A percentile compares a stretch with the other conserved stretches of the same genome.
phyloP scores from a whole-genome alignment of 1,140 invertebrate genomes.

The Bombus turneri region DNA sequence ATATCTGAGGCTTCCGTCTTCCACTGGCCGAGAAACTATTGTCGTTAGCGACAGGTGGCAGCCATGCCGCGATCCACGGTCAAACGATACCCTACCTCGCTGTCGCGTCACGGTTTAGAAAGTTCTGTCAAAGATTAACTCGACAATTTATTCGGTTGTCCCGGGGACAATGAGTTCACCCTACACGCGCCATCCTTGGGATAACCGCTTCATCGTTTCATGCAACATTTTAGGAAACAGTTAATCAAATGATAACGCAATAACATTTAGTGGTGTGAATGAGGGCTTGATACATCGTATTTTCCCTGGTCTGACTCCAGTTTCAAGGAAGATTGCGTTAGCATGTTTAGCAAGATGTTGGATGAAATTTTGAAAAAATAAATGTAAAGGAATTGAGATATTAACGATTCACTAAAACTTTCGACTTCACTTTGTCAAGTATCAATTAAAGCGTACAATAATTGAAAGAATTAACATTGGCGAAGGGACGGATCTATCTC shows the following conservation, averaged over 20 bases:
- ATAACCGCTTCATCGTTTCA: slow-evolving; percentile 57
- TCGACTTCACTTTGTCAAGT: not conserved
- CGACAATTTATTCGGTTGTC: slow-evolving; percentile 67
- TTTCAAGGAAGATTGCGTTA: too few relatives aligned
- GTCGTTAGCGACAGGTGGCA: slow-evolving; percentile 68
- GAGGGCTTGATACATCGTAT: too few relatives aligned
- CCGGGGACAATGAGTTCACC: slow-evolving; percentile 56
- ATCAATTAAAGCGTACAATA: not conserved
- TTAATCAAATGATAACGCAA: slow-evolving; percentile 69
- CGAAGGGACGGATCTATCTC: not conserved
- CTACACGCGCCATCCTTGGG: not conserved
- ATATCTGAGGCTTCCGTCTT: slow-evolving; percentile 79
- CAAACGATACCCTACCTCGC: slow-evolving; percentile 63
- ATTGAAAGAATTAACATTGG: not conserved
- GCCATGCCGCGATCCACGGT: slow-evolving; percentile 69
- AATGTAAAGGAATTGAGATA: not conserved
- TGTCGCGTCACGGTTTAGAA: slow-evolving; percentile 50
- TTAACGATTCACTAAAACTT: not conserved
- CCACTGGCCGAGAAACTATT: slow-evolving; percentile 70
- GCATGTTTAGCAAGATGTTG: not conserved
- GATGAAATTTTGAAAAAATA: not conserved
- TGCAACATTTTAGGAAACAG: slow-evolving; percentile 51
- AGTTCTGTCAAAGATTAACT: slow-evolving; percentile 72
- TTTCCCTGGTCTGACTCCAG: too few relatives aligned
- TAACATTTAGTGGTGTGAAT: slow-evolving; percentile 57